These are phyloP conservation scores for Mycteria americana DNA, from an alignment of 2,797 vertebrate species.

Conservation along the genomic window DNA sequence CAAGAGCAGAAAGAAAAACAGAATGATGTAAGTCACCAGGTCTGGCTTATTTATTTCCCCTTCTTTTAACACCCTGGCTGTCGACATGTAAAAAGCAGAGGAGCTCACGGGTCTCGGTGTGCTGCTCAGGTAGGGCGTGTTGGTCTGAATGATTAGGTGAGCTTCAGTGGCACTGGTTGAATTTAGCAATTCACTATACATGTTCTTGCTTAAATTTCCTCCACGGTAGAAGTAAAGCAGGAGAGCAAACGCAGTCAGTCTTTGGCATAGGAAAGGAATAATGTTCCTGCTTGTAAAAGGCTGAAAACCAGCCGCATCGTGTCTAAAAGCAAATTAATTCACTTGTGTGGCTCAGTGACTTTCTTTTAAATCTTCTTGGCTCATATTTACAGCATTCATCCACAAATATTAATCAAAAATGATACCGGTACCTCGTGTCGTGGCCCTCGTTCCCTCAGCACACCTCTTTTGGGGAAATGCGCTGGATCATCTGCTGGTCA, in stretches of 20 bases:
- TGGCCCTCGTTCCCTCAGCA: background rate
- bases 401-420: background rate
- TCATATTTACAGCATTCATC: background rate
- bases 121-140: conserved; percentile 83
- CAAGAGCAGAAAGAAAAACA: conserved; percentile 93
- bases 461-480: background rate
- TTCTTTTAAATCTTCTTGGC: background rate
- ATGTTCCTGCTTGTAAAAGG: background rate
- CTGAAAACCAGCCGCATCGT: conserved; percentile 29
- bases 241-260: background rate
- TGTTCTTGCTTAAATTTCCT: conserved; percentile 70
- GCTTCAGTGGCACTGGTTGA: conserved; percentile 86
- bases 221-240: background rate
- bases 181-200: conserved; percentile 93
- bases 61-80: conserved; percentile 85
- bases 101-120: conserved; percentile 90
- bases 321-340: background rate
- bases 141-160: conserved; percentile 85
- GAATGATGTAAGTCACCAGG: conserved; percentile 91
- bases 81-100: conserved; percentile 88
- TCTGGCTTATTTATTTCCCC: conserved; percentile 92
- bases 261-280: background rate
- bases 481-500: background rate
- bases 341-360: background rate
- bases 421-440: background rate